Evolutionary conservation across 2,113 vertebrate genomes (phyloP).

Genomic region (Paradisaea rubra): DNA sequence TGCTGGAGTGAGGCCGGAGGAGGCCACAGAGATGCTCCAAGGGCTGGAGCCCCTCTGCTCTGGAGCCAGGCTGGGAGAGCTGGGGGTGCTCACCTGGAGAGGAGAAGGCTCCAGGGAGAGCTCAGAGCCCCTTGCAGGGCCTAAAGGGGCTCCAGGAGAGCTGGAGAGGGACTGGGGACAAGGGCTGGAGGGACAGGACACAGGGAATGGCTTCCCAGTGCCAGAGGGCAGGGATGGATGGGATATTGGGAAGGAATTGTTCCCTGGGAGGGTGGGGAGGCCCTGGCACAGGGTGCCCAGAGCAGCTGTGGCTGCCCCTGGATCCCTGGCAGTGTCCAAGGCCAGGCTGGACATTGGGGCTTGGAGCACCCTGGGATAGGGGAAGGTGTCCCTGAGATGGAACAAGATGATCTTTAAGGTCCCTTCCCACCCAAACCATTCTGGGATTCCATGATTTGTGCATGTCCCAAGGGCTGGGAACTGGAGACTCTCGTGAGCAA

Average conservation of each 20-base stretch:
- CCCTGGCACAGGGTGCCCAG: neutral
- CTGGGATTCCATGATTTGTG: neutral
- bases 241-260: neutral
- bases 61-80: neutral
- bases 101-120: neutral
- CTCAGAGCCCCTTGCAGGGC: neutral
- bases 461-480: neutral
- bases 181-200: neutral
- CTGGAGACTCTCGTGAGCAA: neutral
- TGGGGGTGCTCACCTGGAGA: neutral
- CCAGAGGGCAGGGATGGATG: neutral
- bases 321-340: neutral
- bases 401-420: fast-evolving
- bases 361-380: fast-evolving
- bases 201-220: neutral
- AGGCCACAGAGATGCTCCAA: fast-evolving
- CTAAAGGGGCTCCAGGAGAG: neutral
- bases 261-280: fast-evolving
- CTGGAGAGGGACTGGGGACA: neutral
- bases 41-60: neutral
- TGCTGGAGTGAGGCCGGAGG: fast-evolving
- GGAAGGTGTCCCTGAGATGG: neutral
- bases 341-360: fast-evolving
- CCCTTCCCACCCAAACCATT: neutral
- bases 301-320: neutral